phyloP scores from a whole-genome alignment of 1,140 invertebrate species.

The Probaryconus sp. region DNA sequence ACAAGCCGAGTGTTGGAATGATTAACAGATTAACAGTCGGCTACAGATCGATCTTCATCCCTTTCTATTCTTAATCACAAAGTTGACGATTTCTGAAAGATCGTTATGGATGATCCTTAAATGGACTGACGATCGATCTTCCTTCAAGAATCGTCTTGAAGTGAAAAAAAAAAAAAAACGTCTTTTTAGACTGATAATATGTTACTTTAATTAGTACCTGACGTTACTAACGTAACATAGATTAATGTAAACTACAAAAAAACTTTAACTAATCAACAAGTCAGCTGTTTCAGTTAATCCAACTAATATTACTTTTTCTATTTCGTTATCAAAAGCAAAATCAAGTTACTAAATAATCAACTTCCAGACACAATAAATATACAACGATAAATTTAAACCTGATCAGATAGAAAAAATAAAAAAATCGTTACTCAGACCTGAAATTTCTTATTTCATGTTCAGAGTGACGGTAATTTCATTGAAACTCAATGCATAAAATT shows the following conservation, averaged over 20 bases:
- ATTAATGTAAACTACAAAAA: constrained; percentile 16
- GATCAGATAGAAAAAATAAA: too few species aligned
- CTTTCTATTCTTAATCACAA: constrained; percentile 5
- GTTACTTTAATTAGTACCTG: constrained; percentile 38
- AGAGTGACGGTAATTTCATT: too few species aligned
- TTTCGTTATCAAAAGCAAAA: too few species aligned
- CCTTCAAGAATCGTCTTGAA: constrained; percentile 8
- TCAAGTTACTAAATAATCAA: too few species aligned
- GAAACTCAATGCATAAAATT: too few species aligned
- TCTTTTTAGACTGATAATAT: constrained; percentile 24
- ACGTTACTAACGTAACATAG: constrained; percentile 12
- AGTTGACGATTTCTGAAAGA: constrained; percentile 32
- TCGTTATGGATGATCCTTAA: constrained; percentile 24
- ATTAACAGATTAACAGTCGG: constrained; percentile 1
- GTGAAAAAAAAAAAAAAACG: constrained; percentile 33
- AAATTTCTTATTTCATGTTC: too few species aligned
- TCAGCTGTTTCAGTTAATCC: too few species aligned
- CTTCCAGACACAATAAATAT: too few species aligned
- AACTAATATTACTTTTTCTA: too few species aligned
- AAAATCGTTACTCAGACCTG: too few species aligned
- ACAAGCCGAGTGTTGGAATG: constrained; percentile 1
- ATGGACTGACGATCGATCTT: constrained; percentile 28
- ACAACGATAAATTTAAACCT: too few species aligned
- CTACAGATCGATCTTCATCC: constrained; percentile 23
- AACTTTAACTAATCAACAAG: neutral